A percentile compares a stretch with the other conserved stretches of the same genome.
Evolutionary conservation across 2,113 vertebrate genomes (phyloP).

Genomic region (Urocolius indicus): DNA sequence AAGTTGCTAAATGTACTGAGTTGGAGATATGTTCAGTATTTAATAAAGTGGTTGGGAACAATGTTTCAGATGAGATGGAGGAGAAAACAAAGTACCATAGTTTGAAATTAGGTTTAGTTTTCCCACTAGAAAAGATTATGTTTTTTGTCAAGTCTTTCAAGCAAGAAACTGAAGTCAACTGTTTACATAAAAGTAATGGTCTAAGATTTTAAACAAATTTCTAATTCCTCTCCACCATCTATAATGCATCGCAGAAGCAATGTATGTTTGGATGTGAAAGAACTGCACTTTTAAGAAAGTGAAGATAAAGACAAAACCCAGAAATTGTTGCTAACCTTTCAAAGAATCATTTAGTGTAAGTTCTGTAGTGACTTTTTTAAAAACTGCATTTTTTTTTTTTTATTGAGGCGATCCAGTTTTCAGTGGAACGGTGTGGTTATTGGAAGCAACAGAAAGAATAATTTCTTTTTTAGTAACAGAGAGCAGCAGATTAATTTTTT

Average conservation of each 20-base stretch:
- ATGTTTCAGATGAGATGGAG: not conserved
- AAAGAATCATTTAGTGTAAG: not conserved
- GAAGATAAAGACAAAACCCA: not conserved
- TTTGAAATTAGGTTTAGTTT: not conserved
- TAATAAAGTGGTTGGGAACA: not conserved
- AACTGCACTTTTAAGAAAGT: not conserved
- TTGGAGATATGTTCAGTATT: not conserved
- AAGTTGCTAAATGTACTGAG: not conserved
- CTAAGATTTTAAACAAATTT: not conserved
- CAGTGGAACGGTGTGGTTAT: not conserved
- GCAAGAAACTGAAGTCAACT: not conserved
- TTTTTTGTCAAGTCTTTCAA: not conserved
- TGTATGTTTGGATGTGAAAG: not conserved
- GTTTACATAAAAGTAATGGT: not conserved
- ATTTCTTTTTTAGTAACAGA: not conserved
- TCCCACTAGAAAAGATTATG: not conserved
- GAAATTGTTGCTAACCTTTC: not conserved
- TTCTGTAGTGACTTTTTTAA: not conserved
- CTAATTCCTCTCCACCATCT: not conserved
- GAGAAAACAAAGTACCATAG: not conserved
- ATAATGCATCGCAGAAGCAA: not conserved
- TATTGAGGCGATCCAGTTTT: not conserved
- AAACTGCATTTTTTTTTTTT: not conserved
- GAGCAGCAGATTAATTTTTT: not conserved
- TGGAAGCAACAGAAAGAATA: not conserved